These are phyloP conservation scores for Epinephelus malabaricus DNA, from an alignment of 2,797 vertebrate species.

Conservation along the genomic window DNA sequence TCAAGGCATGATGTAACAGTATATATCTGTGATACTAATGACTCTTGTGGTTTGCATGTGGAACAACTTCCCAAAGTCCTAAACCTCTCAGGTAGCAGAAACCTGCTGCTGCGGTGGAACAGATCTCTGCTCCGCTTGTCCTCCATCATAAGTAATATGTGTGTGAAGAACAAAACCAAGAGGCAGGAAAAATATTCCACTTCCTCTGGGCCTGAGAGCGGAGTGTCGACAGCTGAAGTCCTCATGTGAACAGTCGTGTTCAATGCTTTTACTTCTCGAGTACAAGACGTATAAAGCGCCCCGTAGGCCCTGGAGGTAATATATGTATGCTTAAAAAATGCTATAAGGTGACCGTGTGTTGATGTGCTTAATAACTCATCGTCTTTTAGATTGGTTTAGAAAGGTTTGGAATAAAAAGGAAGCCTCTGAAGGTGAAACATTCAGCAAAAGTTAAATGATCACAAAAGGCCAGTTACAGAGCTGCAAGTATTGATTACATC, in stretches of 20 bases:
- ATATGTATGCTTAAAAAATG: slow-evolving; percentile 8
- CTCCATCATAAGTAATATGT: slow-evolving; percentile 42
- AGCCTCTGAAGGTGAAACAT: neutral
- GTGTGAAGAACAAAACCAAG: slow-evolving; percentile 27
- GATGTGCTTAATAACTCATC: slow-evolving; percentile 53
- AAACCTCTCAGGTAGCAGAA: slow-evolving; percentile 71
- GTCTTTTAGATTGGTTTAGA: slow-evolving; percentile 52
- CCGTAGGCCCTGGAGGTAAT: neutral
- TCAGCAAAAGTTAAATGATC: neutral
- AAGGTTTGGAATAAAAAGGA: slow-evolving; percentile 36
- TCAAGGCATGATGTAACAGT: slow-evolving; percentile 79
- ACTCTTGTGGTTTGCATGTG: slow-evolving; percentile 81
- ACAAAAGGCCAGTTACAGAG: no score
- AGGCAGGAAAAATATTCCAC: slow-evolving; percentile 58
- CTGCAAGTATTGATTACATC: no score
- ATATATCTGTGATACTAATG: slow-evolving; percentile 85
- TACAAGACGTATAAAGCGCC: neutral
- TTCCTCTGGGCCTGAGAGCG: slow-evolving; percentile 67
- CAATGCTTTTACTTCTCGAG: slow-evolving; percentile 19
- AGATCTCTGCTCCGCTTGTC: slow-evolving; percentile 35
- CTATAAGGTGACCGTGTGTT: slow-evolving; percentile 51
- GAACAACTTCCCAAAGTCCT: slow-evolving; percentile 70
- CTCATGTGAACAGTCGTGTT: slow-evolving; percentile 27
- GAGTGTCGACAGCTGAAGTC: slow-evolving; percentile 49
- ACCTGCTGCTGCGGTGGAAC: slow-evolving; percentile 40